A percentile compares a stretch with the other conserved stretches of the same genome.
Evolutionary conservation across 1,140 invertebrate genomes (phyloP).

Genomic region (Rhyzopertha dominica): DNA sequence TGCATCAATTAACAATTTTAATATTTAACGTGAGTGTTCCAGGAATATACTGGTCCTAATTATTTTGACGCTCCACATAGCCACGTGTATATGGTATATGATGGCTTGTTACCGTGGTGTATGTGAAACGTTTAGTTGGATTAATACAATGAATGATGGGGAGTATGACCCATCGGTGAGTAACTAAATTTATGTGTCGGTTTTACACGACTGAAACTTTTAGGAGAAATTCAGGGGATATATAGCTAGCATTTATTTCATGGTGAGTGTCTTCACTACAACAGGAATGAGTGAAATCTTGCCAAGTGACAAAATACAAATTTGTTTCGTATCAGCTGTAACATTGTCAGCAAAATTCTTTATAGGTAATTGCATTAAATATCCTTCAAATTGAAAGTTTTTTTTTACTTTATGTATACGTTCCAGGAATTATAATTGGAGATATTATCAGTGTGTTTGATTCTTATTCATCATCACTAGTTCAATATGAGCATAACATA

Average conservation of each 20-base stretch:
- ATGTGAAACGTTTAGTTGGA: too few species aligned
- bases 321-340: conserved; percentile 46
- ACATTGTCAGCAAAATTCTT: conserved; percentile 47
- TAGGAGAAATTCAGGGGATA: conserved; percentile 44
- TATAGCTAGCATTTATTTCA: conserved; percentile 46
- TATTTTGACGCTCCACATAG: conserved; percentile 13
- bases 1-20: too few species aligned
- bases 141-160: too few species aligned
- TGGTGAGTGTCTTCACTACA: conserved; percentile 46
- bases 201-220: too few species aligned
- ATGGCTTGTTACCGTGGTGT: too few species aligned
- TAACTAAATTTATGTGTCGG: too few species aligned
- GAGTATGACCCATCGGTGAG: too few species aligned
- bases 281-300: conserved; percentile 47
- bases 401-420: too few species aligned
- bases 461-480: conserved; percentile 46
- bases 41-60: conserved; percentile 23
- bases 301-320: conserved; percentile 46
- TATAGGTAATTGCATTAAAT: conserved; percentile 44
- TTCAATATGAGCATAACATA: conserved; percentile 47
- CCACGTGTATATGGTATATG: conserved; percentile 21
- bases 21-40: too few species aligned
- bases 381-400: too few species aligned
- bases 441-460: conserved; percentile 49
- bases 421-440: conserved; percentile 47